Evolutionary conservation across 2,113 vertebrate genomes (phyloP), one percentile per base, ranked within the genome.

Genomic region (Prolemur simus): DNA sequence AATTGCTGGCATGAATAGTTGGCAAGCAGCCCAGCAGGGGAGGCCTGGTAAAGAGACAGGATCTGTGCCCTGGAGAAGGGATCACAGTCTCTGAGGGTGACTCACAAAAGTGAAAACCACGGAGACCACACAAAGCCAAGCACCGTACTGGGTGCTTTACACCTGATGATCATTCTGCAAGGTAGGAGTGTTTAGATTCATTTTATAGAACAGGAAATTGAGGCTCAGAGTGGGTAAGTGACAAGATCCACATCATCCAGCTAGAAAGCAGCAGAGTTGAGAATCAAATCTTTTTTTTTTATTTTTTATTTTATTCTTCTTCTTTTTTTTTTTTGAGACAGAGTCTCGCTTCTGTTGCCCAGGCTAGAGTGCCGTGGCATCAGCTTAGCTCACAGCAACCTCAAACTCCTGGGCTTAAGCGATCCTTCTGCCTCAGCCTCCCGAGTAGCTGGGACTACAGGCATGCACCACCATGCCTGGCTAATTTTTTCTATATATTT

Each of bases 1-100:
- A 97, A 97, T 52, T 96, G 93, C 88, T 96, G 96, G 89, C 89
- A 92, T 97, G 96, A 98, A 96, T 94, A 98, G 97, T 91, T 92
- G 89, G 91, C 81, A 76, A 45, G 85, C 90, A 96, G 77, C 92
- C 95, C 94, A 80, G 91, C 91, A 87, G 73, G 42, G 66, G 58
- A 89, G 89, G 49, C 85, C 66, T 96, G 87, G 87, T 78, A n/a
- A 37, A 5, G 39, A 47, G 21, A 27, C 6, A 69, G 23, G 84
- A 76, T 66, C 27, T 87, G 73, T 74, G 78, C 95, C 89, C 82
- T 84, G 29, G 96, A 90, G 73, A 73, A 66, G 42, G 17, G 64
- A 2, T 7, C 1, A 1, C 15, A 39, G 37, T 34, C 34, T 39
- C 76, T 37, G 23, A 29, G 8, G 18, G 12, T 88, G 69, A 88